Conservation (phyloP, 1,140 invertebrate genomes). For the Pachypeltis micranthus region DNA sequence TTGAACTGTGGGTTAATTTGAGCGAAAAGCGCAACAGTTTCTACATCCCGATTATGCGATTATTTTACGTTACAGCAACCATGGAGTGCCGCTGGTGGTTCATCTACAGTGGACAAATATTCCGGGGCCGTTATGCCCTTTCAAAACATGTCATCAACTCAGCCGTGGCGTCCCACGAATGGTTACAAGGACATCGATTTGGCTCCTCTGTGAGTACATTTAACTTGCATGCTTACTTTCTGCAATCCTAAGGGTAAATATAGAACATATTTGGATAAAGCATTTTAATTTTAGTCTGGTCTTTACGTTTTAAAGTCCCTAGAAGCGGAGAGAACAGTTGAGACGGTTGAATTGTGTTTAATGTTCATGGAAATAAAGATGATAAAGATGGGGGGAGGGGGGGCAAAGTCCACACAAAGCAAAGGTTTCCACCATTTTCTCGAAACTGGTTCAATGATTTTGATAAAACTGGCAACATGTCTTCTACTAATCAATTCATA, state of each 20-base stretch:
- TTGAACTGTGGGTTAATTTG: no score
- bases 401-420: no score
- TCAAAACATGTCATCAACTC: slow-evolving; percentile 47
- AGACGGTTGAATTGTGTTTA: background rate
- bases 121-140: slow-evolving; percentile 38
- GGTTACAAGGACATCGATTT: slow-evolving; percentile 61
- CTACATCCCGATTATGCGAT: no score
- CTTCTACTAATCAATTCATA: no score
- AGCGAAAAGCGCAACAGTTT: no score
- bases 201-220: slow-evolving; percentile 44
- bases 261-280: no score
- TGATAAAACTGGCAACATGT: no score
- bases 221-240: background rate
- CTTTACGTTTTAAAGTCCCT: no score
- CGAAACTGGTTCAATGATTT: no score
- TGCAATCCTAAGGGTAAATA: background rate
- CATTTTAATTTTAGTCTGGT: no score
- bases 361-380: background rate
- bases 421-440: no score
- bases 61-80: no score
- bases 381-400: background rate
- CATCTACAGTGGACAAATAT: slow-evolving; percentile 46
- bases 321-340: background rate
- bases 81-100: slow-evolving; percentile 44
- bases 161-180: slow-evolving; percentile 64